Evolutionary conservation across 2,888 invertebrate species (phyloP).

Genomic region (Meganola albula): DNA sequence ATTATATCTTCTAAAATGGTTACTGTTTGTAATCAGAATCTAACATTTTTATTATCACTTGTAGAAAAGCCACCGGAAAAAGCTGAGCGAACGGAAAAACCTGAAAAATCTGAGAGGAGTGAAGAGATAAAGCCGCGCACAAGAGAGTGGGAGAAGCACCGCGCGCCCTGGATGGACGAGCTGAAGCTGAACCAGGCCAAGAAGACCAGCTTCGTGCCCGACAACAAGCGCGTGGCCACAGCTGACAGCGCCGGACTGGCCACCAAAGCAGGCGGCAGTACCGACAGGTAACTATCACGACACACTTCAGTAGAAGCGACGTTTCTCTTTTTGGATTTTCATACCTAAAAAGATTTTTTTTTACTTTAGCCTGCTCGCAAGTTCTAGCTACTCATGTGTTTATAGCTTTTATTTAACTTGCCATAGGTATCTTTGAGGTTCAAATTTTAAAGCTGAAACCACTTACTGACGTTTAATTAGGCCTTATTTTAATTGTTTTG

Average conservation of each 20-base stretch:
- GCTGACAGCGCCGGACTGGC: conserved; percentile 34
- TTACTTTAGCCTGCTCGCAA: too few species aligned
- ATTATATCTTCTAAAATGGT: too few species aligned
- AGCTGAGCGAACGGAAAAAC: conserved; percentile 20
- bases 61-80: conserved; percentile 43
- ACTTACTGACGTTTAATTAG: too few species aligned
- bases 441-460: too few species aligned
- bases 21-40: too few species aligned
- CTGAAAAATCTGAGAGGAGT: conserved; percentile 28
- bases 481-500: too few species aligned
- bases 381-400: too few species aligned
- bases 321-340: too few species aligned
- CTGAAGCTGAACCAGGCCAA: conserved; percentile 87
- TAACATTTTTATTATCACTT: conserved; percentile 6
- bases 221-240: conserved; percentile 46
- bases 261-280: conserved; percentile 48
- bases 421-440: too few species aligned
- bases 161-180: conserved; percentile 89
- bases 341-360: too few species aligned
- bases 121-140: conserved; percentile 80
- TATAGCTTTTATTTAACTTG: too few species aligned
- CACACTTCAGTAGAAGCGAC: too few species aligned
- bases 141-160: conserved; percentile 84
- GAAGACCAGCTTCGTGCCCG: conserved; percentile 70
- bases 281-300: conserved; percentile 51